Evolutionary conservation across 2,888 invertebrate species (phyloP).

Genomic region (Caenorhabditis macrosperma): DNA sequence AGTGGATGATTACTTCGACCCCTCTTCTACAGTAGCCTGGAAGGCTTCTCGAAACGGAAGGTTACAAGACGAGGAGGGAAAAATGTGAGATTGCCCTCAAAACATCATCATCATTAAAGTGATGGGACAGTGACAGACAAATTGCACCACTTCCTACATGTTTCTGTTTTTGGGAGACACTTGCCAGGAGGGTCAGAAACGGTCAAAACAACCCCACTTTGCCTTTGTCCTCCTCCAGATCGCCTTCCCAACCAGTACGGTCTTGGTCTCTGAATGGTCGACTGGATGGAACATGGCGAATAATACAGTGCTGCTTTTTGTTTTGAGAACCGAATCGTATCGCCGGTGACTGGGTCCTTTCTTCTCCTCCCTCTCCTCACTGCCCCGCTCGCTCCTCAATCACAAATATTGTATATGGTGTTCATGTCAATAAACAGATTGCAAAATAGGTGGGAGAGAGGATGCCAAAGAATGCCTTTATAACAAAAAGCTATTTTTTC

Average conservation of each 20-base stretch:
- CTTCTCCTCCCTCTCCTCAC: constrained; percentile 12
- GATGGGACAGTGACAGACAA: constrained; percentile 19
- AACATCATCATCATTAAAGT: constrained; percentile 5
- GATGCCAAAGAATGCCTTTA: constrained; percentile 1
- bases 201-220: constrained; percentile 46
- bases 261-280: constrained; percentile 24
- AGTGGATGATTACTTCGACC: too few species aligned
- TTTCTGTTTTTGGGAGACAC: constrained; percentile 8
- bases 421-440: constrained; percentile 21
- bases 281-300: neutral
- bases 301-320: constrained; percentile 29
- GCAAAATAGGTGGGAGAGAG: neutral
- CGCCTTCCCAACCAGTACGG: constrained; percentile 25
- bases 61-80: too few species aligned
- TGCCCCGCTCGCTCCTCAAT: neutral
- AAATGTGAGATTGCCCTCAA: neutral
- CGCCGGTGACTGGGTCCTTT: constrained; percentile 30
- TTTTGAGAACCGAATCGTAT: constrained; percentile 54
- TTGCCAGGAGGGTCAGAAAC: constrained; percentile 31
- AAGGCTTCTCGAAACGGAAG: neutral
- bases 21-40: neutral
- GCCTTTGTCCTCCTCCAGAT: constrained; percentile 4
- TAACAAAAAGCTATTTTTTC: neutral
- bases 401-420: constrained; percentile 19
- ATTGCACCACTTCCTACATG: constrained; percentile 14